Evolutionary conservation across 2,888 invertebrate species (phyloP).

Genomic region (Orchesellides sinensis): DNA sequence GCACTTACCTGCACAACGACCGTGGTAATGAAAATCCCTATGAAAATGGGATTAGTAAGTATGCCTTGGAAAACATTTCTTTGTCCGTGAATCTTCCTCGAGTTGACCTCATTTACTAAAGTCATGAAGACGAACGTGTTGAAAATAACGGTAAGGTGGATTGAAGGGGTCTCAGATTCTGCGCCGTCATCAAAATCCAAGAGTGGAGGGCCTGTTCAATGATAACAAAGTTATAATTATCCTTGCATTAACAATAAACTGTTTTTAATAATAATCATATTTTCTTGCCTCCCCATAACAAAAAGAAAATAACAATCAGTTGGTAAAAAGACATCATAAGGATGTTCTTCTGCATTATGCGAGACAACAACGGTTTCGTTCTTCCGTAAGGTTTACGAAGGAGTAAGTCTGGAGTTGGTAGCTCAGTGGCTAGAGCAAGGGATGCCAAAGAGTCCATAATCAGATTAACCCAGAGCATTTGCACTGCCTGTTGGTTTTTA

Average conservation of each 20-base stretch:
- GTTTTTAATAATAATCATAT: neutral
- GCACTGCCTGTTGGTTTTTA: conserved; percentile 80
- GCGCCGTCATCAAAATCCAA: conserved; percentile 80
- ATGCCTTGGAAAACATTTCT: conserved; percentile 82
- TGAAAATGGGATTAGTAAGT: conserved; percentile 81
- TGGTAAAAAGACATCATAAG: conserved; percentile 81
- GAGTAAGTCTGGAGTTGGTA: conserved; percentile 79
- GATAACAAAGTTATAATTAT: conserved; percentile 22
- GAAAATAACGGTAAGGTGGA: conserved; percentile 83
- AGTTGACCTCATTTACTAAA: conserved; percentile 83
- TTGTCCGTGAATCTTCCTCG: conserved; percentile 83
- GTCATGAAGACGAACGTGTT: conserved; percentile 85
- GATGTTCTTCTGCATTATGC: conserved; percentile 81
- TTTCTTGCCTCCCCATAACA: conserved; percentile 79
- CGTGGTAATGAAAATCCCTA: conserved; percentile 81
- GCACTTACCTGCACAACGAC: conserved; percentile 79
- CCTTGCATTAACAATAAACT: neutral
- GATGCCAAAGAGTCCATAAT: conserved; percentile 82
- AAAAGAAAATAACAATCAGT: conserved; percentile 79
- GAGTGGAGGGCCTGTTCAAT: conserved; percentile 77
- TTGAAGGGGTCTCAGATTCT: conserved; percentile 69
- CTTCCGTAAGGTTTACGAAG: conserved; percentile 79
- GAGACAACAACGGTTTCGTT: conserved; percentile 79
- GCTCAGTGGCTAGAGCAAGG: conserved; percentile 79
- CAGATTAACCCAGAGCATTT: conserved; percentile 82